A percentile compares a stretch with the other conserved stretches of the same genome.
These are phyloP conservation scores for Drymodes brunneopygia DNA, from an alignment of 2,113 vertebrate species.

Conservation along the genomic window DNA sequence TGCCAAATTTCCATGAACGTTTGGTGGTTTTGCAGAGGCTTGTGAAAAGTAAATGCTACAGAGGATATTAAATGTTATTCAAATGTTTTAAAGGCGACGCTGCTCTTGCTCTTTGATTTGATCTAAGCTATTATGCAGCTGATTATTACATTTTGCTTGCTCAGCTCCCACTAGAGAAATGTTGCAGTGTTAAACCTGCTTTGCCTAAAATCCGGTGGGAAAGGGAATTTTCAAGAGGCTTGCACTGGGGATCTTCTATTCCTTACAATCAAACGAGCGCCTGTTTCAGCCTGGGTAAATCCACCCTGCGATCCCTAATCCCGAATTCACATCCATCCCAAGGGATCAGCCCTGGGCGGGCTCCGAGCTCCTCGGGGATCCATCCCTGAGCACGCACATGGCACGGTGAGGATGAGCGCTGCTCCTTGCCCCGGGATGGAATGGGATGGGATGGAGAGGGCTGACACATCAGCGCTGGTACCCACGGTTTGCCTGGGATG, in stretches of 20 bases:
- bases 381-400: rapidly evolving
- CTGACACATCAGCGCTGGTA: neutral
- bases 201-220: neutral
- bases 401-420: rapidly evolving
- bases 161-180: neutral
- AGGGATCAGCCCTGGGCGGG: rapidly evolving
- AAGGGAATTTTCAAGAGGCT: neutral
- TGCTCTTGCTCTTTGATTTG: neutral
- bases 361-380: neutral
- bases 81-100: neutral
- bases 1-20: neutral
- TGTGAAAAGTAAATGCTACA: neutral
- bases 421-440: neutral
- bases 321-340: rapidly evolving
- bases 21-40: neutral
- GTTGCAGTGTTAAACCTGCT: neutral
- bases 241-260: neutral
- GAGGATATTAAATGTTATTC: neutral
- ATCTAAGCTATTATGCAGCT: neutral
- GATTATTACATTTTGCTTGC: neutral
- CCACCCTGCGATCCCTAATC: too few species aligned
- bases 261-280: neutral
- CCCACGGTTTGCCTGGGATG: neutral
- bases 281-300: neutral
- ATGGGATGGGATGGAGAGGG: rapidly evolving